Percentiles rank a stretch among this genome's conserved stretches.
These are phyloP conservation scores for Xenopus borealis DNA, from an alignment of 2,113 vertebrate species.

Conservation along the genomic window DNA sequence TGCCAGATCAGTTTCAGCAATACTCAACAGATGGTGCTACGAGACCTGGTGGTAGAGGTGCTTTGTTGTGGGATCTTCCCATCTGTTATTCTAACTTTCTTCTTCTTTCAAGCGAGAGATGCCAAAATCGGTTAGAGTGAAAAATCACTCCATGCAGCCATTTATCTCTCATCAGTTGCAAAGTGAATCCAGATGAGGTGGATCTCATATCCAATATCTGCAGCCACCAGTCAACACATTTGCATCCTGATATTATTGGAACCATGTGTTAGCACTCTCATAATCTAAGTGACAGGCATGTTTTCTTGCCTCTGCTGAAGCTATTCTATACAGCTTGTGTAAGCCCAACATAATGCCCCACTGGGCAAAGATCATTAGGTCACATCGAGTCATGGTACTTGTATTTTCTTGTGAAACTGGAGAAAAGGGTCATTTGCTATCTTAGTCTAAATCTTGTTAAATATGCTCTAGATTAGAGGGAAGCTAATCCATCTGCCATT, in stretches of 20 bases:
- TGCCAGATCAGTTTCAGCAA: conserved; percentile 4
- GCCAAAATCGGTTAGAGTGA: not conserved
- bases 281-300: not conserved
- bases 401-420: conserved; percentile 6
- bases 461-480: not conserved
- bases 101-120: not conserved
- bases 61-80: conserved; percentile 12
- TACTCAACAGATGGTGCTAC: not conserved
- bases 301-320: not conserved
- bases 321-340: not conserved
- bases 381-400: conserved; percentile 1
- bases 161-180: not conserved
- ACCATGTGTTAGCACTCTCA: not conserved
- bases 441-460: not conserved
- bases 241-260: not conserved
- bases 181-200: not conserved
- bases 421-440: not conserved
- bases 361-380: conserved; percentile 8
- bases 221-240: not conserved
- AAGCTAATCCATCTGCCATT: not conserved
- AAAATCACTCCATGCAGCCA: not conserved
- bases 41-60: not conserved
- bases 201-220: not conserved
- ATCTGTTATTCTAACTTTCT: conserved; percentile 10
- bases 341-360: not conserved